Evolutionary conservation across 64 coral and sea anemone species (phyloP).

Genomic region (Cladopsammia gracilis): DNA sequence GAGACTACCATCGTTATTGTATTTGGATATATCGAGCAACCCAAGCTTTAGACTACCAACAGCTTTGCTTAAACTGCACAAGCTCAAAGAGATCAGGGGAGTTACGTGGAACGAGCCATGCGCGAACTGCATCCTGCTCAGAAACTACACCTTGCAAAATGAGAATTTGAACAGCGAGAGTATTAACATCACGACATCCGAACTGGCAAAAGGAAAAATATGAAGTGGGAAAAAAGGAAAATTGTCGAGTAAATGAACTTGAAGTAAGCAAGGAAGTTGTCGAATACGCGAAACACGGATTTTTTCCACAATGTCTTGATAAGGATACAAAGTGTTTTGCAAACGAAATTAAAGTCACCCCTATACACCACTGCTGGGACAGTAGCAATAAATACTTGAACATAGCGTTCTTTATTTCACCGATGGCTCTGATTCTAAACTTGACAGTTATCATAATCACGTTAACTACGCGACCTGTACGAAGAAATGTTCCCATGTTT

Average conservation of each 20-base stretch:
- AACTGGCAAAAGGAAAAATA: slow-evolving; percentile 43
- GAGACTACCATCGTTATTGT: background rate
- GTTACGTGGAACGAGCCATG: slow-evolving; percentile 80
- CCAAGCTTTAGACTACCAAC: background rate
- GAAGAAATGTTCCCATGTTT: slow-evolving; percentile 72
- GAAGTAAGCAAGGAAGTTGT: slow-evolving; percentile 15
- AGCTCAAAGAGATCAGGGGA: slow-evolving; percentile 70
- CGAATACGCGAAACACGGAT: slow-evolving; percentile 56
- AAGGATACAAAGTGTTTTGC: slow-evolving; percentile 48
- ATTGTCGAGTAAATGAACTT: slow-evolving; percentile 65
- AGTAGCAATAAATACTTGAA: slow-evolving; percentile 76
- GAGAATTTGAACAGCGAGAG: background rate
- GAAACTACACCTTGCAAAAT: slow-evolving; percentile 43
- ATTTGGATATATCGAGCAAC: slow-evolving; percentile 36
- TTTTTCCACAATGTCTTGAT: slow-evolving; percentile 64
- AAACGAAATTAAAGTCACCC: slow-evolving; percentile 41
- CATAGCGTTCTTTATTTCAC: slow-evolving; percentile 53
- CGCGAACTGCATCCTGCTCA: slow-evolving; percentile 59
- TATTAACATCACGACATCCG: background rate
- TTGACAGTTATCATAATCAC: slow-evolving; percentile 56
- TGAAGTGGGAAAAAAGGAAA: slow-evolving; percentile 13
- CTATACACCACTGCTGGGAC: slow-evolving; percentile 85
- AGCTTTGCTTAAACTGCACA: slow-evolving; percentile 40
- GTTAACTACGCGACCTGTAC: slow-evolving; percentile 28
- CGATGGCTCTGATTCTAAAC: slow-evolving; percentile 66